These are phyloP conservation scores for Porites lutea DNA, from an alignment of 64 coral and sea anemone species.

Conservation along the genomic window DNA sequence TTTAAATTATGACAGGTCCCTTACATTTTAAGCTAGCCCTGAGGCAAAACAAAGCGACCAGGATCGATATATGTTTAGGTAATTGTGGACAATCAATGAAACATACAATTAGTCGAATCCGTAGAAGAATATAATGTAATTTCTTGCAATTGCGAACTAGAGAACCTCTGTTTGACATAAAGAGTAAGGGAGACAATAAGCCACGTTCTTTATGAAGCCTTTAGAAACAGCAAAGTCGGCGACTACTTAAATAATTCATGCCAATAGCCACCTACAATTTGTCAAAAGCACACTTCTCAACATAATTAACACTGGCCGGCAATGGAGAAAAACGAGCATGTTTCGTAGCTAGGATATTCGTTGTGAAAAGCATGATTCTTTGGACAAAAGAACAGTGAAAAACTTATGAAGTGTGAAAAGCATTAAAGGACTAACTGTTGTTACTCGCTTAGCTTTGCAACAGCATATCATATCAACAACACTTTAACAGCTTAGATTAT, in stretches of 20 bases:
- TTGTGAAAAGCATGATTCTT: background rate
- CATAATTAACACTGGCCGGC: background rate
- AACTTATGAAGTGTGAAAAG: background rate
- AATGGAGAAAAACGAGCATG: background rate
- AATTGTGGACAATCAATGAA: conserved; percentile 18
- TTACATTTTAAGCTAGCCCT: background rate
- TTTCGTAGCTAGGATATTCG: background rate
- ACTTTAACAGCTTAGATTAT: conserved; percentile 9
- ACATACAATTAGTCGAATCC: conserved; percentile 23
- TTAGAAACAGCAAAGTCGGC: background rate
- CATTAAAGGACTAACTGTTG: background rate
- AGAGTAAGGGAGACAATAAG: background rate
- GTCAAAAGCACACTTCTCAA: background rate
- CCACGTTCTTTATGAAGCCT: background rate
- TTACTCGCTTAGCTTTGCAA: background rate
- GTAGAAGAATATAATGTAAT: background rate
- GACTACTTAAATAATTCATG: conserved; percentile 18
- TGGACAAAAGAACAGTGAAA: background rate
- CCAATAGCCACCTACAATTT: background rate
- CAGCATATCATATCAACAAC: conserved; percentile 8
- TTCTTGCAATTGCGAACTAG: background rate
- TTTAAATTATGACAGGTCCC: no score
- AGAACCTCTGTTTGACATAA: background rate
- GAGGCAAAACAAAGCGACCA: background rate
- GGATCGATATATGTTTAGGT: background rate